Evolutionary conservation across 2,113 vertebrate genomes (phyloP).

Genomic region (Gopherus evgoodei): DNA sequence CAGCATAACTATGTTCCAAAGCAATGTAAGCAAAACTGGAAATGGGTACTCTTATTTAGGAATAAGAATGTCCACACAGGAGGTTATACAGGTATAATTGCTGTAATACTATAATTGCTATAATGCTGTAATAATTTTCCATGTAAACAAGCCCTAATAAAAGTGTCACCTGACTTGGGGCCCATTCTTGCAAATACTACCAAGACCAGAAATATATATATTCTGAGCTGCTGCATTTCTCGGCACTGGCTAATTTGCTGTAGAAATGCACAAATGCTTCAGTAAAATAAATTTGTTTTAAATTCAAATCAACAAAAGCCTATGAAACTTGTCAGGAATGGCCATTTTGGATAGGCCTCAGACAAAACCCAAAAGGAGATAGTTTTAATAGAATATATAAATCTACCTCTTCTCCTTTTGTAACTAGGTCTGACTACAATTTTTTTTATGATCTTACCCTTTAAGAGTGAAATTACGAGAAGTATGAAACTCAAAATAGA

Average conservation of each 20-base stretch:
- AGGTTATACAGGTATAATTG: not conserved
- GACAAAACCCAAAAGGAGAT: not conserved
- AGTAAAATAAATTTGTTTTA: not conserved
- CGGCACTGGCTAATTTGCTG: not conserved
- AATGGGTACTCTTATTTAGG: not conserved
- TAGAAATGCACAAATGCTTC: not conserved
- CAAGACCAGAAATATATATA: not conserved
- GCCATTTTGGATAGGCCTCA: not conserved
- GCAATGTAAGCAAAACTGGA: not conserved
- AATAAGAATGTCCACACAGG: not conserved
- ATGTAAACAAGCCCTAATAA: not conserved
- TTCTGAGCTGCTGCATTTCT: not conserved
- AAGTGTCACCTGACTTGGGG: not conserved
- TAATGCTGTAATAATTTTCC: not conserved
- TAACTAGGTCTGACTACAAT: not conserved
- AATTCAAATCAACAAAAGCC: not conserved
- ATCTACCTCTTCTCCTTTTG: not conserved
- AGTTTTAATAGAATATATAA: not conserved
- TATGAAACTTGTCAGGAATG: not conserved
- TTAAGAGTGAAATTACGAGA: not conserved
- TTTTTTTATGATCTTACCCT: not conserved
- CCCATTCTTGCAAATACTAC: not conserved
- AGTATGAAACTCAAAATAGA: not conserved
- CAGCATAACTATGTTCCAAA: not conserved
- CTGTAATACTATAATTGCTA: not conserved